Conservation (phyloP, 2,888 invertebrate species). For the Agrochola lota region DNA sequence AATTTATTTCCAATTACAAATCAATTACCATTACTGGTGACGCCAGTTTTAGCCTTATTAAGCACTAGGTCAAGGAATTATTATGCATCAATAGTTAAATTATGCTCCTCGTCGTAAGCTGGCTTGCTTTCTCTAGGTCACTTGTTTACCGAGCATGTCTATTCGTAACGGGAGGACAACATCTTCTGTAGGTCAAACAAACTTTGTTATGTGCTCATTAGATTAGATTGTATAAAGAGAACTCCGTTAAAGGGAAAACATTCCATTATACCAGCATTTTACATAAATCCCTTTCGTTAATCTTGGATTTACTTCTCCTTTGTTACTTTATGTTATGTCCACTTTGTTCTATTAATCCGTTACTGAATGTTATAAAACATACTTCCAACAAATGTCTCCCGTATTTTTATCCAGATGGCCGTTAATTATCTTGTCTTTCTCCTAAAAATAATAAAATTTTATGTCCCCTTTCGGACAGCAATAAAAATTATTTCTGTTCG, state of each 20-base stretch:
- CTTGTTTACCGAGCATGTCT: constrained; percentile 65
- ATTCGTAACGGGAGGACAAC: constrained; percentile 76
- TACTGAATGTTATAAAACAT: constrained; percentile 59
- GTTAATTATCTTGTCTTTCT: constrained; percentile 79
- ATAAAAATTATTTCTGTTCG: constrained; percentile 85
- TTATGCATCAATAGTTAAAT: constrained; percentile 70
- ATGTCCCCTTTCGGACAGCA: constrained; percentile 79
- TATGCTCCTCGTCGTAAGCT: constrained; percentile 58
- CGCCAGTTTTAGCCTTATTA: constrained; percentile 66
- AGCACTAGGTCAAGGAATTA: constrained; percentile 74
- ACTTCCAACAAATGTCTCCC: constrained; percentile 61
- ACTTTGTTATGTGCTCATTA: constrained; percentile 69
- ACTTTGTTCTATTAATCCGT: constrained; percentile 41
- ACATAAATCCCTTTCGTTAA: constrained; percentile 35
- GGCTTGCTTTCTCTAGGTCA: constrained; percentile 74
- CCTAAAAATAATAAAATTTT: constrained; percentile 81
- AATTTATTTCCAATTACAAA: constrained; percentile 59
- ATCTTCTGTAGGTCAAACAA: constrained; percentile 70
- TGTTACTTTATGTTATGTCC: constrained; percentile 26
- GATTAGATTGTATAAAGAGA: constrained; percentile 61
- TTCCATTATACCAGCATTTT: constrained; percentile 36
- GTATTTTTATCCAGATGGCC: constrained; percentile 70
- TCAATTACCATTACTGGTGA: constrained; percentile 67
- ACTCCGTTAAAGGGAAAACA: constrained; percentile 57
- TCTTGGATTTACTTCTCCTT: constrained; percentile 33